phyloP scores from a whole-genome alignment of 2,113 vertebrate species.

The Hippocampus barbouri region DNA sequence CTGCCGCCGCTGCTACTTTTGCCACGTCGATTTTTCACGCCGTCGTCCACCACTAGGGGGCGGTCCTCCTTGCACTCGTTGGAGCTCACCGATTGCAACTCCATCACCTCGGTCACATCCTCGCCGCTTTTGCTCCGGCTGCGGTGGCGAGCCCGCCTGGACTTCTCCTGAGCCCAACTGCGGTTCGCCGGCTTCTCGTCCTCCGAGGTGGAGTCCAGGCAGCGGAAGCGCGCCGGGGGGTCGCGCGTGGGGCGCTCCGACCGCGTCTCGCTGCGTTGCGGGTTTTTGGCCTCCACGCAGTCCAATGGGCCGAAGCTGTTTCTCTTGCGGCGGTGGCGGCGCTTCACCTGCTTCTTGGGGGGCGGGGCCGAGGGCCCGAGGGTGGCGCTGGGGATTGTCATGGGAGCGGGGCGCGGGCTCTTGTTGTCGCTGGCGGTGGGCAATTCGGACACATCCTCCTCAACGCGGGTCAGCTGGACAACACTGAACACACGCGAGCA shows the following conservation, averaged over 20 bases:
- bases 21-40: conserved; percentile 46
- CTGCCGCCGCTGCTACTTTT: not conserved
- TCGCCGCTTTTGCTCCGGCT: conserved; percentile 46
- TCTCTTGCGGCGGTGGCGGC: conserved; percentile 76
- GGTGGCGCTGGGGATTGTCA: conserved; percentile 64
- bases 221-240: conserved; percentile 52
- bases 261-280: conserved; percentile 47
- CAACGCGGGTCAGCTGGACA: conserved; percentile 74
- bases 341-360: conserved; percentile 80
- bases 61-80: conserved; percentile 51
- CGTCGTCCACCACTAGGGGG: conserved; percentile 38
- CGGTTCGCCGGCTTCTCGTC: conserved; percentile 73
- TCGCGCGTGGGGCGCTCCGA: conserved; percentile 52
- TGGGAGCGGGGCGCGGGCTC: conserved; percentile 53
- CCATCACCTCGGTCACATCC: conserved; percentile 47
- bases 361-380: conserved; percentile 52
- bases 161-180: conserved; percentile 80
- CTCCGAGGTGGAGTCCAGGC: conserved; percentile 62
- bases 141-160: conserved; percentile 70
- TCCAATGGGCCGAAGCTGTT: conserved; percentile 64
- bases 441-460: conserved; percentile 76
- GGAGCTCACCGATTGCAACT: conserved; percentile 71
- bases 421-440: conserved; percentile 30
- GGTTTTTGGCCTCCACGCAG: conserved; percentile 58
- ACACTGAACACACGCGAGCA: conserved; percentile 75